Conservation (phyloP, 2,888 invertebrate species). For the Coenonympha glycerion region DNA sequence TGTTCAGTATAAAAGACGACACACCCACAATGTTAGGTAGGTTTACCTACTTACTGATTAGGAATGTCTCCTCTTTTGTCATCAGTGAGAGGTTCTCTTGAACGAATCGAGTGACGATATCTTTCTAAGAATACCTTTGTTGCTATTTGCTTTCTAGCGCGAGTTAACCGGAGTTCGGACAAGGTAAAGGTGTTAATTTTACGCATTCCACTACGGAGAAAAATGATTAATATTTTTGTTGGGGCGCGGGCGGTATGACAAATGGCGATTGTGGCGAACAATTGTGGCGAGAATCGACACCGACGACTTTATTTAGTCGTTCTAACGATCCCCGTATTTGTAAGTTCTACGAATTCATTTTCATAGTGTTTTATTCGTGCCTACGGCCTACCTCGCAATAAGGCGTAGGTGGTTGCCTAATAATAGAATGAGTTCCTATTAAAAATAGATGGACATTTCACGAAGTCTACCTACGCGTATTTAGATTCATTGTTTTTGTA, state of each 20-base stretch:
- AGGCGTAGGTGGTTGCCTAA: not conserved
- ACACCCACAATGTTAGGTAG: not conserved
- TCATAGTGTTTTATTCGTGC: not conserved
- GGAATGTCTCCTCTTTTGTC: slow-evolving; percentile 35
- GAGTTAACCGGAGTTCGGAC: slow-evolving; percentile 20
- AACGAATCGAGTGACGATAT: slow-evolving; percentile 39
- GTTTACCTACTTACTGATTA: too few relatives aligned
- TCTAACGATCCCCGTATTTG: not conserved
- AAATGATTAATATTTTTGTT: slow-evolving; percentile 31
- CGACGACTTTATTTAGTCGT: not conserved
- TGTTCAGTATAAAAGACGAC: not conserved
- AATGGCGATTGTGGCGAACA: slow-evolving; percentile 7
- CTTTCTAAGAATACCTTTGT: slow-evolving; percentile 41
- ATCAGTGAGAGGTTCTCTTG: slow-evolving; percentile 39
- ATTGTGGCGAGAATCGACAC: slow-evolving; percentile 18
- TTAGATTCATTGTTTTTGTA: too few relatives aligned
- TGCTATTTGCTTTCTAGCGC: slow-evolving; percentile 29
- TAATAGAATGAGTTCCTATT: not conserved
- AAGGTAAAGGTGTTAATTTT: slow-evolving; percentile 25
- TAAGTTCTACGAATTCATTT: not conserved
- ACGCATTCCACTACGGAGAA: slow-evolving; percentile 27
- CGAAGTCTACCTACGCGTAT: too few relatives aligned
- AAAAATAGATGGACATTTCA: slow-evolving; percentile 2
- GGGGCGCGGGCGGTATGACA: too few relatives aligned
- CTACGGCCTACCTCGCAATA: not conserved